These are phyloP conservation scores for Gobiocypris rarus DNA, from an alignment of 2,113 vertebrate species.

Conservation along the genomic window DNA sequence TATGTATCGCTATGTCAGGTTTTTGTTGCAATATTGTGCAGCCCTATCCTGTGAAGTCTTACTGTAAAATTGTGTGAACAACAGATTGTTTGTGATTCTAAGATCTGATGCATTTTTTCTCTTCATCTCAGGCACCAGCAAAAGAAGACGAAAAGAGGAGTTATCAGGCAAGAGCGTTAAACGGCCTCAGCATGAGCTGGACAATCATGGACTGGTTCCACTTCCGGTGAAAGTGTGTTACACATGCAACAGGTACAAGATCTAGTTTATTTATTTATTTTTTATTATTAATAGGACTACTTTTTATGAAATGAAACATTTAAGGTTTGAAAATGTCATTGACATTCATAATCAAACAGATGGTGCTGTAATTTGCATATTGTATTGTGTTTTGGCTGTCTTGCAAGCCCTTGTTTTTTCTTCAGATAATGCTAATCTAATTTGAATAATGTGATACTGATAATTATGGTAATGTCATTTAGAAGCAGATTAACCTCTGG, in stretches of 20 bases:
- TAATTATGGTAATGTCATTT: too few species aligned
- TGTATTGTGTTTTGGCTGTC: too few species aligned
- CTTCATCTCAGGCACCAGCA: constrained; percentile 87
- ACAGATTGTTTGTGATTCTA: neutral
- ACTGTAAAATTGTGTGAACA: neutral
- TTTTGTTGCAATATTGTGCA: too few species aligned
- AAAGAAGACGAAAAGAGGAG: constrained; percentile 94
- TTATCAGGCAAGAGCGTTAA: constrained; percentile 92
- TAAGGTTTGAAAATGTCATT: neutral
- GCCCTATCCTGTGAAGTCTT: neutral
- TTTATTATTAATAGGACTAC: neutral
- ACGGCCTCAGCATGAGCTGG: constrained; percentile 93
- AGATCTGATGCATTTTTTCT: neutral
- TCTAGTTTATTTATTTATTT: neutral
- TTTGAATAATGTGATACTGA: too few species aligned
- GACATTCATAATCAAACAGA: too few species aligned
- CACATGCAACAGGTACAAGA: constrained; percentile 88
- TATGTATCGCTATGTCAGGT: too few species aligned
- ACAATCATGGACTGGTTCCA: constrained; percentile 93
- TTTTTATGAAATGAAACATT: neutral
- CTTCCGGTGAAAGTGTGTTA: constrained; percentile 96
- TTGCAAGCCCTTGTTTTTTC: too few species aligned
- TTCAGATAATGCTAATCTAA: too few species aligned
- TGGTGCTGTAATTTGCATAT: too few species aligned
- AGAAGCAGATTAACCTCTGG: too few species aligned